Conservation (phyloP, 2,888 invertebrate species). For the Andrena chrysosceles region DNA sequence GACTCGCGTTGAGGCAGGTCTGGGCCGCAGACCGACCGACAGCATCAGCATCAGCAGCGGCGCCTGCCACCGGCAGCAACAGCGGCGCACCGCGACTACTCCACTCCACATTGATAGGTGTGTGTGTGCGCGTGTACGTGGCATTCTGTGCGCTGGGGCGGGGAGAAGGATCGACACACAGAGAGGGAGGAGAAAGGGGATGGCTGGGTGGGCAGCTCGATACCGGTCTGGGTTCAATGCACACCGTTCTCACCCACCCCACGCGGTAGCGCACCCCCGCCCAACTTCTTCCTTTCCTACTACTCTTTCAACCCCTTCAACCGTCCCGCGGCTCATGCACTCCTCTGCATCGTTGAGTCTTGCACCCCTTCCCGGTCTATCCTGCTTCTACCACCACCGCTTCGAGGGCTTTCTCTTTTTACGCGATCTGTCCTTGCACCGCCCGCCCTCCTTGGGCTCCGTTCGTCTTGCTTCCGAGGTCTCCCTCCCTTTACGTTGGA, state of each 20-base stretch:
- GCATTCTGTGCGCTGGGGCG: neutral
- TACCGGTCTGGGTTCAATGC: conserved; percentile 82
- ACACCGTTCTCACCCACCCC: conserved; percentile 73
- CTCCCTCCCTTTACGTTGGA: neutral
- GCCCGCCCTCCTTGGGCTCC: conserved; percentile 14
- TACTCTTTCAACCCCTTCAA: conserved; percentile 64
- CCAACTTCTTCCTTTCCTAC: conserved; percentile 45
- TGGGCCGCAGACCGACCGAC: conserved; percentile 72
- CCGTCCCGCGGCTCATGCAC: conserved; percentile 64
- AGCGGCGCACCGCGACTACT: conserved; percentile 11
- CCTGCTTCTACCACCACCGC: neutral
- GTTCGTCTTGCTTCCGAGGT: conserved; percentile 22
- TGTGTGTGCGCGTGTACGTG: conserved; percentile 13
- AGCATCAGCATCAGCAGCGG: conserved; percentile 53
- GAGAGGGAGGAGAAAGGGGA: conserved; percentile 48
- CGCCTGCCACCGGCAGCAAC: conserved; percentile 23
- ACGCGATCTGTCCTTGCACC: conserved; percentile 41
- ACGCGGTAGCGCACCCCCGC: conserved; percentile 35
- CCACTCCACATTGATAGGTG: neutral
- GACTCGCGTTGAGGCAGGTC: conserved; percentile 83
- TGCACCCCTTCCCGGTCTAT: neutral
- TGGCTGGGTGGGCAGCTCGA: conserved; percentile 77
- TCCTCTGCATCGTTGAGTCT: conserved; percentile 61
- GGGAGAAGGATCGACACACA: conserved; percentile 40
- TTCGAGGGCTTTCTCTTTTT: conserved; percentile 33